phyloP scores from a whole-genome alignment of 2,888 invertebrate species.

The Caenorhabditis macrosperma region DNA sequence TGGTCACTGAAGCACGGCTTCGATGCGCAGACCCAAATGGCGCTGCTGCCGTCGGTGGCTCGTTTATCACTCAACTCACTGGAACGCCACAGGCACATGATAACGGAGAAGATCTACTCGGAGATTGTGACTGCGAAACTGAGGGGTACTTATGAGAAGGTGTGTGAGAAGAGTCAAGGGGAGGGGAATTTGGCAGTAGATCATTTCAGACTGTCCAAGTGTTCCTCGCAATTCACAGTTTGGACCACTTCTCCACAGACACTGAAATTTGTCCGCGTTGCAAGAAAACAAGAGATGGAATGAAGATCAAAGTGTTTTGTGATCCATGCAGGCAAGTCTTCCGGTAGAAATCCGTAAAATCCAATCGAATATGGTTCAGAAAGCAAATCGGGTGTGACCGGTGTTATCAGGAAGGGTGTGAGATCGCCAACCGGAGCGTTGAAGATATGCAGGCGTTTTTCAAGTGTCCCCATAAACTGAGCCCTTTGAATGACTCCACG shows the following conservation, averaged over 20 bases:
- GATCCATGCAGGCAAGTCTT: slow-evolving; percentile 76
- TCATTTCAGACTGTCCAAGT: slow-evolving; percentile 73
- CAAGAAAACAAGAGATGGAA: slow-evolving; percentile 73
- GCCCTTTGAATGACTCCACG: slow-evolving; percentile 73
- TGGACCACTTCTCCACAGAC: slow-evolving; percentile 79
- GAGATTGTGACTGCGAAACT: slow-evolving; percentile 79
- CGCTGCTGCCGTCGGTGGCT: slow-evolving; percentile 74
- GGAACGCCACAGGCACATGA: slow-evolving; percentile 78
- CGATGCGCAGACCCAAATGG: slow-evolving; percentile 63
- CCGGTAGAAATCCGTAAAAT: not conserved
- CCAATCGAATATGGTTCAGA: slow-evolving; percentile 50
- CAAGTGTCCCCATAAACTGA: slow-evolving; percentile 77
- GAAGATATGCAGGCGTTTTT: slow-evolving; percentile 73
- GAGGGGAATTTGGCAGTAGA: not conserved
- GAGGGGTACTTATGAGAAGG: slow-evolving; percentile 77
- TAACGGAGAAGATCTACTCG: slow-evolving; percentile 74
- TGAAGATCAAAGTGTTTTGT: slow-evolving; percentile 73
- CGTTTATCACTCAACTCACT: slow-evolving; percentile 74
- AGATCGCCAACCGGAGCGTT: slow-evolving; percentile 68
- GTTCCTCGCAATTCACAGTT: slow-evolving; percentile 77
- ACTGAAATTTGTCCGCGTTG: slow-evolving; percentile 77
- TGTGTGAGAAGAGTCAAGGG: slow-evolving; percentile 24
- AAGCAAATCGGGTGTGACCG: slow-evolving; percentile 78
- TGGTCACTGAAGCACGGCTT: slow-evolving; percentile 78
- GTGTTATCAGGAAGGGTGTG: slow-evolving; percentile 76